Evolutionary conservation across 2,797 vertebrate species (phyloP).

Genomic region (Setipinna tenuifilis): DNA sequence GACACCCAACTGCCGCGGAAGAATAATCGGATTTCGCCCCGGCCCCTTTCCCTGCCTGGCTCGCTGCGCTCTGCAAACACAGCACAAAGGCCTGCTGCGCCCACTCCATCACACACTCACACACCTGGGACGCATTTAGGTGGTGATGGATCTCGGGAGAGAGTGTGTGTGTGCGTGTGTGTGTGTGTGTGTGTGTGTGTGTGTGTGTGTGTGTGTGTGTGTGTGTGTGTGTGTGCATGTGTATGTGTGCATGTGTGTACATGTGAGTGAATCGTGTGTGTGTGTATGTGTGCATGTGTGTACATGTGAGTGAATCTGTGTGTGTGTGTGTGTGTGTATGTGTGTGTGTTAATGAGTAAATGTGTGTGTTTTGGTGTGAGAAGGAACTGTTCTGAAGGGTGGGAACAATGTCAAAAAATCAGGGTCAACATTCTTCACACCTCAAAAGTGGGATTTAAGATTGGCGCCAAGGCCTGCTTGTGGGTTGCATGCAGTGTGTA

Average conservation of each 20-base stretch:
- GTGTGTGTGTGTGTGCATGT: background rate
- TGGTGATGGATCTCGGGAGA: slow-evolving; percentile 57
- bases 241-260: background rate
- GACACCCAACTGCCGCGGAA: slow-evolving; percentile 65
- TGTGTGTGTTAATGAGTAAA: no score
- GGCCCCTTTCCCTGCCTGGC: slow-evolving; percentile 58
- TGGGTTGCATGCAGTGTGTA: background rate
- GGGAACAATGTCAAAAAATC: background rate
- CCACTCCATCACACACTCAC: slow-evolving; percentile 75
- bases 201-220: background rate
- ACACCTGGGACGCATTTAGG: slow-evolving; percentile 78
- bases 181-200: background rate
- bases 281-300: background rate
- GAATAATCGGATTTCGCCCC: slow-evolving; percentile 76
- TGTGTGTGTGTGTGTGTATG: background rate
- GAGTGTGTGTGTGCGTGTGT: slow-evolving; percentile 46
- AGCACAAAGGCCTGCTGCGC: slow-evolving; percentile 67
- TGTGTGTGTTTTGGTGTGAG: background rate
- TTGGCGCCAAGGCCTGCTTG: slow-evolving; percentile 27
- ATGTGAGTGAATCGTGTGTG: slow-evolving; percentile 7
- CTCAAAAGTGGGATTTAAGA: slow-evolving; percentile 36
- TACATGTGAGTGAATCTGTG: no score
- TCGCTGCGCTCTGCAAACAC: slow-evolving; percentile 65
- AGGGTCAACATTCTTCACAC: slow-evolving; percentile 41
- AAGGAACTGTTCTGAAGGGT: slow-evolving; percentile 15